Percentiles rank a stretch among this genome's conserved stretches.
These are phyloP conservation scores for Zaprionus tsacasi DNA, from an alignment of 1,140 invertebrate genomes.

Conservation along the genomic window DNA sequence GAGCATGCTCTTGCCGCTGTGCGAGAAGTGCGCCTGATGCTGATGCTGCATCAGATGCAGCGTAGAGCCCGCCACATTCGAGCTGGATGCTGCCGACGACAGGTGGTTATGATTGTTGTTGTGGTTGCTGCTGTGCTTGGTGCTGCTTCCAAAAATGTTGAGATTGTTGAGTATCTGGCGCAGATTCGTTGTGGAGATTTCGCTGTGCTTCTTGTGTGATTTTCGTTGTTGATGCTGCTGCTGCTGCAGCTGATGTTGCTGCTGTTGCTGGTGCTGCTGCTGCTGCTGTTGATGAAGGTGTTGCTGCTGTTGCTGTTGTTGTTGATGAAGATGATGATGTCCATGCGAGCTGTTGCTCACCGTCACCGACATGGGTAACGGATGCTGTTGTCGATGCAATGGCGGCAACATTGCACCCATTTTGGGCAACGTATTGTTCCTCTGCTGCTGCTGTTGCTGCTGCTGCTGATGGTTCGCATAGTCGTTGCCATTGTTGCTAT, in stretches of 20 bases:
- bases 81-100: constrained; percentile 18
- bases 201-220: constrained; percentile 80
- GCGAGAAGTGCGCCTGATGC: constrained; percentile 65
- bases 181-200: constrained; percentile 86
- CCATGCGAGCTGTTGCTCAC: constrained; percentile 24
- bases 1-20: constrained; percentile 71
- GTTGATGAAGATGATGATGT: constrained; percentile 42
- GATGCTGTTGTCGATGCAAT: constrained; percentile 72
- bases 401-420: constrained; percentile 41
- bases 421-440: constrained; percentile 72
- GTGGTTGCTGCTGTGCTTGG: constrained; percentile 72
- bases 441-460: constrained; percentile 39
- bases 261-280: constrained; percentile 41
- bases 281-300: constrained; percentile 41
- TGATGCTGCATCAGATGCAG: constrained; percentile 50
- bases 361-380: constrained; percentile 50
- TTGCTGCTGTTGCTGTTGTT: constrained; percentile 22
- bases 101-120: constrained; percentile 34
- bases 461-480: constrained; percentile 31
- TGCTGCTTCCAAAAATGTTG: constrained; percentile 89
- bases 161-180: constrained; percentile 91
- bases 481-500: constrained; percentile 33
- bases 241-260: too few relatives aligned
- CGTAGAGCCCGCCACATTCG: constrained; percentile 40
- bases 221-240: constrained; percentile 57